Conservation (phyloP, 1,140 invertebrate species). For the Bemisia tabaci region DNA sequence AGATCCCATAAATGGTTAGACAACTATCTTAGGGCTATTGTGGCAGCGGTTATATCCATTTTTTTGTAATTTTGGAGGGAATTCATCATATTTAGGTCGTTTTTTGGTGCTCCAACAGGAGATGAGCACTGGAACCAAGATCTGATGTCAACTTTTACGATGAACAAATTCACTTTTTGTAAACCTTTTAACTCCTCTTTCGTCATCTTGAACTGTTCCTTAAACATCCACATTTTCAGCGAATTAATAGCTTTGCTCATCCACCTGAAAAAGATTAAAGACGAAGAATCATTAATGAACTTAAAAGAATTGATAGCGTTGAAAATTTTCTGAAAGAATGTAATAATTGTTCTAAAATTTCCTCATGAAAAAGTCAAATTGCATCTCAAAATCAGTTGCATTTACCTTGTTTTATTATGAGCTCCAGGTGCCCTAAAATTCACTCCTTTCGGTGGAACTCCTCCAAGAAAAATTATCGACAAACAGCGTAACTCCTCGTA, state of each 20-base stretch:
- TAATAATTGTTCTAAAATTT: too few species aligned
- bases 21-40: slow-evolving; percentile 8
- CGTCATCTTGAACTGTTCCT: slow-evolving; percentile 12
- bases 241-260: slow-evolving; percentile 18
- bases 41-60: slow-evolving; percentile 14
- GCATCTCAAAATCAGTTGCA: too few species aligned
- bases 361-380: too few species aligned
- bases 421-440: slow-evolving; percentile 26
- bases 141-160: slow-evolving; percentile 14
- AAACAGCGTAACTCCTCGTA: slow-evolving; percentile 31
- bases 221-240: slow-evolving; percentile 18
- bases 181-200: slow-evolving; percentile 4
- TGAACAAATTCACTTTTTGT: slow-evolving; percentile 14
- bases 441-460: slow-evolving; percentile 23
- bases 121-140: slow-evolving; percentile 10
- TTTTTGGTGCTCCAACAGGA: slow-evolving; percentile 7
- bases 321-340: too few species aligned
- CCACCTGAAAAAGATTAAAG: too few species aligned
- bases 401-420: too few species aligned
- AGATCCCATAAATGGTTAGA: slow-evolving; percentile 25
- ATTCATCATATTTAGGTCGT: slow-evolving; percentile 15
- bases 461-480: slow-evolving; percentile 30
- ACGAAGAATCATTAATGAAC: too few species aligned
- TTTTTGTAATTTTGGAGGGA: slow-evolving; percentile 8
- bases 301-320: too few species aligned